Conservation (phyloP, 2,888 invertebrate species). For the Sphaerophoria taeniata region DNA sequence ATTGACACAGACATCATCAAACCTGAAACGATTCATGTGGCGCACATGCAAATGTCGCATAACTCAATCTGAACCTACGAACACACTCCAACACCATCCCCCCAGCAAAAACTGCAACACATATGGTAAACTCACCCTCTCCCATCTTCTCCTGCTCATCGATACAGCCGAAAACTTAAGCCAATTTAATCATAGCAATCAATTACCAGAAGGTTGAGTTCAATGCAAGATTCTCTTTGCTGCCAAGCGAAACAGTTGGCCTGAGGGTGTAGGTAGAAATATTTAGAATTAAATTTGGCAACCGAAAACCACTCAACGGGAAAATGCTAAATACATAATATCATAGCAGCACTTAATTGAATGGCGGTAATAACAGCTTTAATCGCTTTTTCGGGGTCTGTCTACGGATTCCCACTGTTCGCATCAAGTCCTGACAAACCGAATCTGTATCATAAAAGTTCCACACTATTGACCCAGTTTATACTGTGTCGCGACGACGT, state of each 20-base stretch:
- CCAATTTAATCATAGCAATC: conserved; percentile 43
- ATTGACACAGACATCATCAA: background rate
- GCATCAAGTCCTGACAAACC: too few relatives aligned
- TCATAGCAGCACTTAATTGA: conserved; percentile 53
- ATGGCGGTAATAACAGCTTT: conserved; percentile 38
- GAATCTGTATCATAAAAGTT: conserved; percentile 13
- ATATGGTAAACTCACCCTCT: background rate
- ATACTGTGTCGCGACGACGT: conserved; percentile 33
- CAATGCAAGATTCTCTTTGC: conserved; percentile 44
- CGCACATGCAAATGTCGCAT: conserved; percentile 20
- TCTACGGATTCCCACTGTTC: background rate
- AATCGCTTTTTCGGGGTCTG: conserved; percentile 38
- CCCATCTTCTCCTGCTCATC: background rate
- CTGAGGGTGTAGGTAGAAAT: background rate
- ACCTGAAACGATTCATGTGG: background rate
- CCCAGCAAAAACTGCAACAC: background rate
- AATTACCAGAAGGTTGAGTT: conserved; percentile 67
- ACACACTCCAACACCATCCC: background rate
- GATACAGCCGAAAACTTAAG: background rate
- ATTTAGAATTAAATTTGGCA: conserved; percentile 63
- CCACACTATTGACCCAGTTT: conserved; percentile 57
- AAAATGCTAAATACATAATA: conserved; percentile 42
- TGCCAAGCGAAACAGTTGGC: too few relatives aligned
- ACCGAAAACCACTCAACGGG: conserved; percentile 39
- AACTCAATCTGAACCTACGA: too few relatives aligned